phyloP scores from a whole-genome alignment of 2,113 vertebrate species.

The Platysteira castanea region DNA sequence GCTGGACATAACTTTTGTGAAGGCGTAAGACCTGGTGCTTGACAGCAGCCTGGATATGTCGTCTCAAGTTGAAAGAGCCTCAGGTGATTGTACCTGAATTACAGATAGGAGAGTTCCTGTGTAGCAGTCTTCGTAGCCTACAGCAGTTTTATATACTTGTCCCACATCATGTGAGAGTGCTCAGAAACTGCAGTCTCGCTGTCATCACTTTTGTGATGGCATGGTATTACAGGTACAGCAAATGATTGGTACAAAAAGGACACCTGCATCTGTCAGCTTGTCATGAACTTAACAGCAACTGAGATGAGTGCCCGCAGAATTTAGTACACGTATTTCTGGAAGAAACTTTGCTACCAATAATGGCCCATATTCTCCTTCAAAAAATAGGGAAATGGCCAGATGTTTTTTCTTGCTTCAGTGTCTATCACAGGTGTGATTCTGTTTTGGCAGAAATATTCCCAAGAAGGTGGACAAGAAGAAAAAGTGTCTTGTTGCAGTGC shows the following conservation, averaged over 20 bases:
- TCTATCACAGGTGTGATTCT: neutral
- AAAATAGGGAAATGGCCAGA: neutral
- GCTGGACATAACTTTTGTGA: neutral
- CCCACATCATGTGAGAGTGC: neutral
- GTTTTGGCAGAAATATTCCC: neutral
- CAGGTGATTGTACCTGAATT: neutral
- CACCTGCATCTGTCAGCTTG: neutral
- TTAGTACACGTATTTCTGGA: neutral
- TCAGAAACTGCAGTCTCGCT: neutral
- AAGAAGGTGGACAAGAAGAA: neutral
- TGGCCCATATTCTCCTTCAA: neutral
- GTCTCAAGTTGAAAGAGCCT: neutral
- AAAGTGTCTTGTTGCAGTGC: neutral
- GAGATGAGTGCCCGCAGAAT: neutral
- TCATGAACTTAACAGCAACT: neutral
- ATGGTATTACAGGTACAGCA: neutral
- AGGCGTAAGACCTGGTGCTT: neutral
- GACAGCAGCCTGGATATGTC: neutral
- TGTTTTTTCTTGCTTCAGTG: neutral
- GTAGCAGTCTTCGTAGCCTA: neutral
- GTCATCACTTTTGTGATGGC: neutral
- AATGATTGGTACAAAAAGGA: neutral
- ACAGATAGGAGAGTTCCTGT: neutral
- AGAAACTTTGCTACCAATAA: neutral
- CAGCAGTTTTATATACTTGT: neutral